Conservation (phyloP, 1,140 invertebrate species). For the Brachionus sp. region DNA sequence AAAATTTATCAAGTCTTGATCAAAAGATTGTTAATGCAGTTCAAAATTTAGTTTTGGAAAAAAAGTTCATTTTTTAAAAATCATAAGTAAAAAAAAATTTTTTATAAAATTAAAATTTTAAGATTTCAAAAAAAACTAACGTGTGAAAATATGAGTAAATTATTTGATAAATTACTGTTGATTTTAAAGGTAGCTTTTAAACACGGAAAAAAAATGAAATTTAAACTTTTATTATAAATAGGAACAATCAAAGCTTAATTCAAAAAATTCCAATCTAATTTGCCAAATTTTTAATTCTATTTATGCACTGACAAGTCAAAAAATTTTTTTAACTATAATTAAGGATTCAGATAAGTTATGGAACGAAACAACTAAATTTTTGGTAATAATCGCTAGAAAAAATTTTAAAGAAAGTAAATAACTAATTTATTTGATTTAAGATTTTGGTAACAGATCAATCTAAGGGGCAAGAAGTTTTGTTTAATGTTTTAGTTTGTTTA, state of each 20-base stretch:
- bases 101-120: too few relatives aligned
- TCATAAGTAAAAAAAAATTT: not conserved
- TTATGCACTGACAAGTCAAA: slow-evolving; percentile 17
- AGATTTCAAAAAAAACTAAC: not conserved
- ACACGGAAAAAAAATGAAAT: too few relatives aligned
- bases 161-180: not conserved
- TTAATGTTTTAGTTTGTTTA: not conserved
- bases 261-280: not conserved
- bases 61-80: not conserved
- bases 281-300: not conserved
- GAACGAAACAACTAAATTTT: not conserved
- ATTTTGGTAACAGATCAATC: not conserved
- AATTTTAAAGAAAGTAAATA: not conserved
- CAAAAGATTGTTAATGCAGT: not conserved
- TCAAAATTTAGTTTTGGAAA: slow-evolving; percentile 6
- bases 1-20: not conserved
- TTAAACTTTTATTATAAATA: not conserved
- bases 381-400: not conserved
- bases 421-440: not conserved
- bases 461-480: not conserved
- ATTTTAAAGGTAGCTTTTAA: too few relatives aligned
- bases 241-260: not conserved
- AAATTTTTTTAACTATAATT: not conserved
- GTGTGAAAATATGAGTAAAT: not conserved
- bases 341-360: not conserved